These are phyloP conservation scores for Geococcyx californianus DNA, from an alignment of 2,113 vertebrate species.

Conservation along the genomic window DNA sequence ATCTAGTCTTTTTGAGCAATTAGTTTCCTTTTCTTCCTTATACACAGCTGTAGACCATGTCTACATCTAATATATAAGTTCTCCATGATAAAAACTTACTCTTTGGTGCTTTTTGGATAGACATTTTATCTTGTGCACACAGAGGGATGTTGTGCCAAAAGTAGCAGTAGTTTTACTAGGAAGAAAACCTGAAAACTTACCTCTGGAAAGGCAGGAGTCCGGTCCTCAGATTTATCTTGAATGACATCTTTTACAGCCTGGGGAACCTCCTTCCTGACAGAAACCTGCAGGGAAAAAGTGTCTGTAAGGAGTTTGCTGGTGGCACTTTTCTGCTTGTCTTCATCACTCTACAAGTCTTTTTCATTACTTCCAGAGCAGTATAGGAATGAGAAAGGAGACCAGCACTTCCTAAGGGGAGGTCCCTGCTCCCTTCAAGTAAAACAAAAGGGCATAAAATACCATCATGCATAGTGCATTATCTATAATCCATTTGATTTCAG, in stretches of 20 bases:
- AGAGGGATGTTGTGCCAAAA: neutral
- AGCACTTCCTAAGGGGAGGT: neutral
- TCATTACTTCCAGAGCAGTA: neutral
- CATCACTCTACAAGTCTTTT: neutral
- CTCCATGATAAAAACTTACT: neutral
- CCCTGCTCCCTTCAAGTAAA: neutral
- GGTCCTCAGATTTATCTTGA: constrained; percentile 40
- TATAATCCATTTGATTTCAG: neutral
- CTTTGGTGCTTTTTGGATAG: neutral
- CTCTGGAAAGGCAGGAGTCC: constrained; percentile 28
- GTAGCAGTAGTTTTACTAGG: neutral
- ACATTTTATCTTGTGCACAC: neutral
- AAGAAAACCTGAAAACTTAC: neutral
- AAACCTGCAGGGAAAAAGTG: constrained; percentile 67
- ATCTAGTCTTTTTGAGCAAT: neutral
- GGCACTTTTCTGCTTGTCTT: neutral
- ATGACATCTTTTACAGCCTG: neutral
- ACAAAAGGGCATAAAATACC: neutral
- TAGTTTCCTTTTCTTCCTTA: neutral
- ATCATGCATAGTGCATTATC: neutral
- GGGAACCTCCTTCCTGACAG: constrained; percentile 70
- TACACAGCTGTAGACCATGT: neutral
- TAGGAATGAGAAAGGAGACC: neutral
- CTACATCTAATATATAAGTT: neutral
- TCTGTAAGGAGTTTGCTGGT: neutral